Evolutionary conservation across 2,888 invertebrate genomes (phyloP), one percentile per base, ranked within the genome.

Genomic region (Lasioglossum vierecki): DNA sequence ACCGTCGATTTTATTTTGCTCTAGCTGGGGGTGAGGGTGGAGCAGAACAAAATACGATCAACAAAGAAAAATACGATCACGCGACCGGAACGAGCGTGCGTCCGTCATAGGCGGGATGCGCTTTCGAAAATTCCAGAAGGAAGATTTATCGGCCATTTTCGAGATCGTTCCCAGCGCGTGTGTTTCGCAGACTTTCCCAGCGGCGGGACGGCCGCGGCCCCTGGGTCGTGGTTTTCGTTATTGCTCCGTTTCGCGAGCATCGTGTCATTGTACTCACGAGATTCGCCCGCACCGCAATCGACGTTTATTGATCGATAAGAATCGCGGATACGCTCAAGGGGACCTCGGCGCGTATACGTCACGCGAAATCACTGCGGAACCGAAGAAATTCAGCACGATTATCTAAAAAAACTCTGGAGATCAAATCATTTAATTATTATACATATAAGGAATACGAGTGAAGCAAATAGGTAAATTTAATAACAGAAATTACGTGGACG

Each of bases 141-240:
- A 70, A 70, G 70, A 70, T 70, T 70, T 70, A 41, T 70, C 70
- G 70, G 41, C 41, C 39, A 70, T 70, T 70, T 41, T 70, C 70
- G n/a, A 22, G 70, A 41, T 70, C 70, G 70, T 70, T 70, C 41
- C 41, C 70, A 39, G 11, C 70, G 22, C 41, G 70, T 39, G 70
- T 39, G 41, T 70, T 39, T 41, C 41, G n/a, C 70, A 22, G 22
- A 39, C 39, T 68, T 18, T 22, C 35, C 68, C 68, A 39, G 39
- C 49, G 22, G 49, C 68, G 39, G 68, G 22, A 18, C 68, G 39
- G 35, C 9, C 35, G 5, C 39, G 39, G 9, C 15, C 26, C 11
- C n/a, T 39, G 39, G 39, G 41, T n/a, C 41, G 70, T n/a, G 70
- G 70, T 70, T 70, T 71, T 71, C 71, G 71, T 71, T 71, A 71